Base-by-base conservation (phyloP, 2,888 invertebrate genomes). In the Biston stratarius region DNA sequence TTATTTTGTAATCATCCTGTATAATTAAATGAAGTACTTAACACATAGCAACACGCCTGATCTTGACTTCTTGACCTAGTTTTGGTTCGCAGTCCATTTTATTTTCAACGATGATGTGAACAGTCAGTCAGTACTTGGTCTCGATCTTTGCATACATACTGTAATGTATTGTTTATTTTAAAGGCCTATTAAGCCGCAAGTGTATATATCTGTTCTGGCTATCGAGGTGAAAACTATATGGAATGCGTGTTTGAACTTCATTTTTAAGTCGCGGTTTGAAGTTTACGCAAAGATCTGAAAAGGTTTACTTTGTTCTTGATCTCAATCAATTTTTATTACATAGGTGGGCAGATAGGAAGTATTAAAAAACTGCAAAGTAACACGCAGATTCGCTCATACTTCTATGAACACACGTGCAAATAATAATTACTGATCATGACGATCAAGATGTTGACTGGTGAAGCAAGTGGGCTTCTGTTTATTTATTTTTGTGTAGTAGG, bases 41-140 rank as follows among this genome's bases (percentile, higher is more conserved):
- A 12, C 34, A 49, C 33, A 14, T 34, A 38, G 38, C 42, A 12
- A 53, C 42, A 11, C 52, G 10, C 42, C 55, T 24, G 24, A 11
- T 55, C 55, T 42, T 55, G 55, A 44, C 55, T 55, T 55, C 33
- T 7, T 55, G 55, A 55, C 55, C 55, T 6, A 55, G 12, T 42
- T 42, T 55, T 33, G 55, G 24, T 55, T 42, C 24, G 12, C 33
- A 55, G 24, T 55, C 14, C 33, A 55, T 55, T 42, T 24, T 55
- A 55, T 44, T 33, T 42, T 42, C 42, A 11, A 2, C 33, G 33
- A 33, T n/a, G 42, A 42, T 55, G 55, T 24, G 24, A 55, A 55
- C 55, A 55, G 33, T 55, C 55, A 12, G 0, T 55, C 55, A 42
- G 12, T 42, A 55, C 55, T 55, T 55, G 42, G 42, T 12, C 33